Conservation (phyloP, 2,113 vertebrate species). For the Halcyon malimbica region DNA sequence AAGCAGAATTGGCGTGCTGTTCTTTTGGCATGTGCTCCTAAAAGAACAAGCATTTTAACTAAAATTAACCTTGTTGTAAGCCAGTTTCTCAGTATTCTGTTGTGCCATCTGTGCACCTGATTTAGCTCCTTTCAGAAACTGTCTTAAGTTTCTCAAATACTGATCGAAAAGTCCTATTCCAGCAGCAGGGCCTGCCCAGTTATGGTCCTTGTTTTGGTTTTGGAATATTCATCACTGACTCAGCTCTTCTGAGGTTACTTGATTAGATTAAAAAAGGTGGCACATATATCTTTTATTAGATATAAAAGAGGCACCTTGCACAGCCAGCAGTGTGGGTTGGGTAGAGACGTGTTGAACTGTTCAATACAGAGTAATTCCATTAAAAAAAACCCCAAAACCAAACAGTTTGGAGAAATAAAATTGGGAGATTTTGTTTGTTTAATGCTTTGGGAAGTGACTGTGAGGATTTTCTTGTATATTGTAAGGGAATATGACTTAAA, state of each 20-base stretch:
- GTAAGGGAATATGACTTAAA: not conserved
- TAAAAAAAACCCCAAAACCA: not conserved
- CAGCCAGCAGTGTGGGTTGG: not conserved
- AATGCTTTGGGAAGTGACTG: not conserved
- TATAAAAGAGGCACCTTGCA: not conserved
- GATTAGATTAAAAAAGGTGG: no score
- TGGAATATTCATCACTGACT: not conserved
- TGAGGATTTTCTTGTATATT: not conserved
- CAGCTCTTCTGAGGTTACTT: not conserved
- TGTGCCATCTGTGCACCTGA: slow-evolving; percentile 5
- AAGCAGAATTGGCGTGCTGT: slow-evolving; percentile 30
- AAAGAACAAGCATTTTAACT: not conserved
- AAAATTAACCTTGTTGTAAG: slow-evolving; percentile 18
- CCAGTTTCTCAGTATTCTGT: not conserved
- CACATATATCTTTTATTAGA: no score
- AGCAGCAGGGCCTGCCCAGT: not conserved
- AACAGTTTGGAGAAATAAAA: not conserved
- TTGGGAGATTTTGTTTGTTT: not conserved
- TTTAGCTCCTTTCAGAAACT: not conserved
- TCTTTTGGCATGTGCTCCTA: not conserved
- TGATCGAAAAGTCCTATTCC: not conserved
- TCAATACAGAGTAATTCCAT: not conserved
- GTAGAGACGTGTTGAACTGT: not conserved
- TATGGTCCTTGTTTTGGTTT: not conserved
- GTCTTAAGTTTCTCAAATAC: not conserved